A percentile compares a stretch with the other conserved stretches of the same genome.
Evolutionary conservation across 2,797 vertebrate genomes (phyloP).

Genomic region (Harpagifer antarcticus): DNA sequence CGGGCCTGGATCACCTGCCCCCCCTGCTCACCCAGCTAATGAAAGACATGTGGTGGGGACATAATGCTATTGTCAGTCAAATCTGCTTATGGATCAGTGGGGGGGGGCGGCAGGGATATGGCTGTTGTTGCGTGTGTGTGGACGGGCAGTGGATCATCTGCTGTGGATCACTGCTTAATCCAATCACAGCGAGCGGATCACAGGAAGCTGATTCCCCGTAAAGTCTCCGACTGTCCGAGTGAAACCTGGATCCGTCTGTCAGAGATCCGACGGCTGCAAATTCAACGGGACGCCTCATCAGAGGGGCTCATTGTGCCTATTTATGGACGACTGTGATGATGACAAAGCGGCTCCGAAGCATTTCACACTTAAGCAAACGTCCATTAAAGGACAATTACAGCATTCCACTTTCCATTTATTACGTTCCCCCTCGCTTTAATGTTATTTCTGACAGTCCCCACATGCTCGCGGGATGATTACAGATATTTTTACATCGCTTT

Average conservation of each 20-base stretch:
- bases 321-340: slow-evolving; percentile 40
- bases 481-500: slow-evolving; percentile 60
- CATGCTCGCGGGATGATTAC: slow-evolving; percentile 38
- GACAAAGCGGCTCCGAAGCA: slow-evolving; percentile 41
- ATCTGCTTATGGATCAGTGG: slow-evolving; percentile 75
- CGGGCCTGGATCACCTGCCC: slow-evolving; percentile 25
- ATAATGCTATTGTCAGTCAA: slow-evolving; percentile 77
- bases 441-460: slow-evolving; percentile 52
- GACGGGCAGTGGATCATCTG: slow-evolving; percentile 63
- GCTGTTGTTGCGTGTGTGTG: slow-evolving; percentile 60
- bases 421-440: slow-evolving; percentile 37
- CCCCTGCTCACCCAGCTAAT: slow-evolving; percentile 35
- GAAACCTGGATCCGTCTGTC: slow-evolving; percentile 24
- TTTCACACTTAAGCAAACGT: slow-evolving; percentile 54
- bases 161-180: slow-evolving; percentile 71
- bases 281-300: slow-evolving; percentile 44
- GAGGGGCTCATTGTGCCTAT: slow-evolving; percentile 23
- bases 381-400: slow-evolving; percentile 56
- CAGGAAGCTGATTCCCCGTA: slow-evolving; percentile 55
- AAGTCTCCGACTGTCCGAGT: neutral
- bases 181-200: slow-evolving; percentile 75
- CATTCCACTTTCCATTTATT: slow-evolving; percentile 29
- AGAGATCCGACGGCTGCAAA: slow-evolving; percentile 13
- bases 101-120: slow-evolving; percentile 54
- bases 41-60: slow-evolving; percentile 70